These are phyloP conservation scores for Drosophila bocqueti DNA, from an alignment of 1,140 invertebrate genomes.

Conservation along the genomic window DNA sequence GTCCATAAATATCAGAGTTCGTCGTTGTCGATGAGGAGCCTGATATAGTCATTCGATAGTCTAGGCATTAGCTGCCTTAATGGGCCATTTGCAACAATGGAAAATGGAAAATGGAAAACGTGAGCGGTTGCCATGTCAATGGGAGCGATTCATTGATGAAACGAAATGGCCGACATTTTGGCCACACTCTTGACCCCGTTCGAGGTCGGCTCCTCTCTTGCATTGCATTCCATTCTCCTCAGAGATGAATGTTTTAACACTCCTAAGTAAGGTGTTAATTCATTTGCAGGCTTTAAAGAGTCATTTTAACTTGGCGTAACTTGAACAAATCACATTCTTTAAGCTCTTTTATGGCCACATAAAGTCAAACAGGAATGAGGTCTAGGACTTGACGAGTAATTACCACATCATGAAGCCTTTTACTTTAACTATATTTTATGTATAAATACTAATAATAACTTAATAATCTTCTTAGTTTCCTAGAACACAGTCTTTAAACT, in stretches of 20 bases:
- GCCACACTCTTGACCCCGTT: slow-evolving; percentile 49
- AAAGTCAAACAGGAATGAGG: background rate
- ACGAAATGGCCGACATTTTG: slow-evolving; percentile 37
- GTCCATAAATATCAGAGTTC: slow-evolving; percentile 79
- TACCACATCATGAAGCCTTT: background rate
- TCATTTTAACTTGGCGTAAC: background rate
- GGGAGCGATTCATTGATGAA: slow-evolving; percentile 46
- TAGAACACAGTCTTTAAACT: background rate
- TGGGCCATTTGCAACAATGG: slow-evolving; percentile 45
- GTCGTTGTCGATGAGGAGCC: slow-evolving; percentile 29
- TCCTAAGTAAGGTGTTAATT: background rate
- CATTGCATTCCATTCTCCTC: slow-evolving; percentile 1
- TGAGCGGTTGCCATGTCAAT: slow-evolving; percentile 44
- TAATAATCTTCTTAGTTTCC: background rate
- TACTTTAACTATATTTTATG: background rate
- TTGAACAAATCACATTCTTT: background rate
- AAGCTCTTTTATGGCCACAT: background rate
- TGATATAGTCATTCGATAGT: slow-evolving; percentile 23
- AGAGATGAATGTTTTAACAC: too few relatives aligned
- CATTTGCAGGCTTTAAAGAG: background rate
- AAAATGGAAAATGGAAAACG: slow-evolving; percentile 56
- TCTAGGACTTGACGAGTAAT: background rate
- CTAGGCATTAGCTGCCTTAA: slow-evolving; percentile 40
- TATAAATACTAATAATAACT: background rate
- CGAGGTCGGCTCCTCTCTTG: slow-evolving; percentile 12